Evolutionary conservation across 2,113 vertebrate species (phyloP).

Genomic region (Podarcis raffonei): DNA sequence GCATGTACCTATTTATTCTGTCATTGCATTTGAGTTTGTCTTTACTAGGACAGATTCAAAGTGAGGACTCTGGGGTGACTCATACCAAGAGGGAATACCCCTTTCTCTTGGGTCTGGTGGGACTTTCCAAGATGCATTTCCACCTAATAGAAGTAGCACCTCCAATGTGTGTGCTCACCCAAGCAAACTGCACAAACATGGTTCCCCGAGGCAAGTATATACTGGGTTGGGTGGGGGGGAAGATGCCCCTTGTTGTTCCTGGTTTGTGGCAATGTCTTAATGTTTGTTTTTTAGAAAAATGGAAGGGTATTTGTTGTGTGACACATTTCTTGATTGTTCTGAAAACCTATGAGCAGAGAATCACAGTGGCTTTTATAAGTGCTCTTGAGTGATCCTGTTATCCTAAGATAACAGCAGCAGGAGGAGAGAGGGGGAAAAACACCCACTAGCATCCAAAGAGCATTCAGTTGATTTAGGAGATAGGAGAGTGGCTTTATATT

Average conservation of each 20-base stretch:
- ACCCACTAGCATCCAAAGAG: neutral
- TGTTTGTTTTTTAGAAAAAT: neutral
- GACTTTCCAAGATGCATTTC: neutral
- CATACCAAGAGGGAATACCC: neutral
- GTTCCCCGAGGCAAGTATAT: neutral
- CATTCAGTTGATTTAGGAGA: conserved; percentile 59
- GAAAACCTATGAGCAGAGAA: conserved; percentile 38
- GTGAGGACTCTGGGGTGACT: neutral
- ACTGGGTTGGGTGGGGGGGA: neutral
- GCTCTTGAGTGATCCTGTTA: conserved; percentile 39
- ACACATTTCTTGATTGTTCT: neutral
- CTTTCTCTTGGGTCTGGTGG: neutral
- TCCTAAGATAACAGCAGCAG: conserved; percentile 30
- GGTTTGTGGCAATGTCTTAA: neutral
- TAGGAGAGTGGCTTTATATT: conserved; percentile 20
- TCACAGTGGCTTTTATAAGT: conserved; percentile 39
- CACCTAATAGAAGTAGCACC: neutral
- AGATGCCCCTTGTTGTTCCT: neutral
- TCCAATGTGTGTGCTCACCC: neutral
- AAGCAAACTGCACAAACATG: neutral
- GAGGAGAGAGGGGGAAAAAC: neutral
- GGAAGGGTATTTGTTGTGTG: neutral
- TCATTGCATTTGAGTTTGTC: accelerated
- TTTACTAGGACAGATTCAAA: neutral
- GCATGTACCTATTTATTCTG: neutral